phyloP scores from a whole-genome alignment of 2,888 invertebrate genomes.

The Charanyca ferruginea region DNA sequence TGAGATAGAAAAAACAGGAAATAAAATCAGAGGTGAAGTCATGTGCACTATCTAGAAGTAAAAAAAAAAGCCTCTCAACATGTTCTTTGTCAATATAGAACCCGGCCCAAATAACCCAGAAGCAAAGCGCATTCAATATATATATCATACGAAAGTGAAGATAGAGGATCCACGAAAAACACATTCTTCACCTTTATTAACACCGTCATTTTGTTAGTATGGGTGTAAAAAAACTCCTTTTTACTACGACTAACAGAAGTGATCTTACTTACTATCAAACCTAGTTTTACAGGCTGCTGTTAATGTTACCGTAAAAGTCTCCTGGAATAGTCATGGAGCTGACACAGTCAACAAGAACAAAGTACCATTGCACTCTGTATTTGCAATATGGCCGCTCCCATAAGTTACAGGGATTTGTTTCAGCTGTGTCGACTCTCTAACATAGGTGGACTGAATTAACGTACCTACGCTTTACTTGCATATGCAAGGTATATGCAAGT shows the following conservation, averaged over 20 bases:
- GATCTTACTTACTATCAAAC: conserved; percentile 3
- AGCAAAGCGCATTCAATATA: too few species aligned
- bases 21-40: too few species aligned
- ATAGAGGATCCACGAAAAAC: not conserved
- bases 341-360: conserved; percentile 42
- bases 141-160: too few species aligned
- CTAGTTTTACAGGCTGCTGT: conserved; percentile 27
- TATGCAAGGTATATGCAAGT: not conserved
- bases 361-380: conserved; percentile 41
- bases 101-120: too few species aligned
- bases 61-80: too few species aligned
- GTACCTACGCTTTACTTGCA: not conserved
- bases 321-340: conserved; percentile 18
- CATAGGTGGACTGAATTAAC: conserved; percentile 10
- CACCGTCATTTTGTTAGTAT: not conserved
- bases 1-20: too few species aligned
- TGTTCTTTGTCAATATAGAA: too few species aligned
- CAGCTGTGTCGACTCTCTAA: conserved; percentile 8
- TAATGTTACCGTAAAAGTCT: conserved; percentile 20
- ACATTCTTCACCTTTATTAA: not conserved
- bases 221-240: not conserved
- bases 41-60: too few species aligned
- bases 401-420: conserved; percentile 45
- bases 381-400: conserved; percentile 44
- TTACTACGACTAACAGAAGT: not conserved